These are phyloP conservation scores for Leptogaster cylindrica DNA, from an alignment of 2,888 invertebrate species.

Conservation along the genomic window DNA sequence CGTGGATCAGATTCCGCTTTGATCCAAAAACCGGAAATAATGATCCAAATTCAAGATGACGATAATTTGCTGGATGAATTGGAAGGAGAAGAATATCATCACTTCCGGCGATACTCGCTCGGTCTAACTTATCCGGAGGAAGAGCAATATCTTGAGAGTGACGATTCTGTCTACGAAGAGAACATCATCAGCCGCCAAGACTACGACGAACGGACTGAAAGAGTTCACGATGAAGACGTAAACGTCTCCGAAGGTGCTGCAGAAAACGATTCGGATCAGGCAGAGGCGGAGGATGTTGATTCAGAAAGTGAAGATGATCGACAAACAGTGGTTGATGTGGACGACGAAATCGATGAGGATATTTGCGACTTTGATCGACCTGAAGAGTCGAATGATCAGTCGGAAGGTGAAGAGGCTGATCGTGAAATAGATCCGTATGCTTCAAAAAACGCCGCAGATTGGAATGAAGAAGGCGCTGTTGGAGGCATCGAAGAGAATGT, in stretches of 20 bases:
- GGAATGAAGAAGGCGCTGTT: conserved; percentile 57
- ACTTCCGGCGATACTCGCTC: conserved; percentile 57
- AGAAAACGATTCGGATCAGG: not conserved
- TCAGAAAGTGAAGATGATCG: conserved; percentile 59
- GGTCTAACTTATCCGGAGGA: conserved; percentile 57
- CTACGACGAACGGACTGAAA: conserved; percentile 51
- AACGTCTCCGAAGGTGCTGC: not conserved
- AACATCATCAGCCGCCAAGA: conserved; percentile 54
- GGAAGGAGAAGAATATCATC: conserved; percentile 61
- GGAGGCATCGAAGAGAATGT: too few species aligned
- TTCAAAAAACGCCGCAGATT: conserved; percentile 55
- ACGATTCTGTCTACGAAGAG: conserved; percentile 55
- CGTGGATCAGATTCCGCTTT: conserved; percentile 59
- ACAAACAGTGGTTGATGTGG: conserved; percentile 59
- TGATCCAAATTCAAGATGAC: conserved; percentile 50
- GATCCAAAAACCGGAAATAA: conserved; percentile 51
- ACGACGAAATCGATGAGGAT: conserved; percentile 59
- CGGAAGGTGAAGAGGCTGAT: conserved; percentile 60
- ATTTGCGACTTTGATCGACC: conserved; percentile 58
- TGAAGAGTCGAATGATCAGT: conserved; percentile 60
- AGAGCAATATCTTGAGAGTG: conserved; percentile 57
- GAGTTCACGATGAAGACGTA: not conserved
- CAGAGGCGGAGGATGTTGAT: conserved; percentile 46
- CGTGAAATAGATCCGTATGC: conserved; percentile 57
- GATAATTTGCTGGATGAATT: conserved; percentile 48